Evolutionary conservation across 2,888 invertebrate species (phyloP).

Genomic region (Caenorhabditis imperialis): DNA sequence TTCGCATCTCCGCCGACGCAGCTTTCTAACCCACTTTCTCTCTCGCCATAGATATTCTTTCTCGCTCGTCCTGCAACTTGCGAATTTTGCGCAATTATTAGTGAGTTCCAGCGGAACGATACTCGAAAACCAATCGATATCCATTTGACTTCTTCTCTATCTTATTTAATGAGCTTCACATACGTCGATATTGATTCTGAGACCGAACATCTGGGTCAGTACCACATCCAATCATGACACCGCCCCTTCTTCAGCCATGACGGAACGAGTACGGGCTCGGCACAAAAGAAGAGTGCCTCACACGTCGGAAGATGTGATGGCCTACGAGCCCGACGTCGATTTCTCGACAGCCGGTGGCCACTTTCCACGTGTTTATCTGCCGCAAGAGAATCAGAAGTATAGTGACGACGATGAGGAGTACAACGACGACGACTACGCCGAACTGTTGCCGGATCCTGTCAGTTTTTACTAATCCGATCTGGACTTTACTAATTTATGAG

Average conservation of each 20-base stretch:
- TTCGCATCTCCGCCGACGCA: not conserved
- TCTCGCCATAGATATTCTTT: not conserved
- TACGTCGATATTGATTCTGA: conserved; percentile 57
- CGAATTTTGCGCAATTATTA: conserved; percentile 6
- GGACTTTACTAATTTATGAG: conserved; percentile 28
- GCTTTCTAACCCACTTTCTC: conserved; percentile 22
- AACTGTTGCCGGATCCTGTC: conserved; percentile 51
- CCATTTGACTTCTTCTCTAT: not conserved
- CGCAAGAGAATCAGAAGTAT: conserved; percentile 18
- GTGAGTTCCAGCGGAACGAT: conserved; percentile 7
- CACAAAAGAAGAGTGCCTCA: conserved; percentile 58
- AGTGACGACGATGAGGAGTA: conserved; percentile 41
- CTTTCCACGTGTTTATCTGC: conserved; percentile 58
- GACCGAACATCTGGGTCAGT: conserved; percentile 43
- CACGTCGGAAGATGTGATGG: conserved; percentile 75
- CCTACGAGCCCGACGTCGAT: conserved; percentile 73
- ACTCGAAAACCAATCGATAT: not conserved
- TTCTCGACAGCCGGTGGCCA: conserved; percentile 65
- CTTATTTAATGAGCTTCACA: conserved; percentile 38
- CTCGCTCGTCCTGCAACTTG: no score
- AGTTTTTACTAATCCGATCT: conserved; percentile 33
- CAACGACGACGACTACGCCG: conserved; percentile 23
- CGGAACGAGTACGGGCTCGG: conserved; percentile 57
- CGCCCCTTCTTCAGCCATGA: conserved; percentile 56
- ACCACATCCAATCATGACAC: not conserved